Percentiles rank a stretch among this genome's conserved stretches.
These are phyloP conservation scores for Campoletis sonorensis DNA, from an alignment of 1,140 invertebrate species.

Conservation along the genomic window DNA sequence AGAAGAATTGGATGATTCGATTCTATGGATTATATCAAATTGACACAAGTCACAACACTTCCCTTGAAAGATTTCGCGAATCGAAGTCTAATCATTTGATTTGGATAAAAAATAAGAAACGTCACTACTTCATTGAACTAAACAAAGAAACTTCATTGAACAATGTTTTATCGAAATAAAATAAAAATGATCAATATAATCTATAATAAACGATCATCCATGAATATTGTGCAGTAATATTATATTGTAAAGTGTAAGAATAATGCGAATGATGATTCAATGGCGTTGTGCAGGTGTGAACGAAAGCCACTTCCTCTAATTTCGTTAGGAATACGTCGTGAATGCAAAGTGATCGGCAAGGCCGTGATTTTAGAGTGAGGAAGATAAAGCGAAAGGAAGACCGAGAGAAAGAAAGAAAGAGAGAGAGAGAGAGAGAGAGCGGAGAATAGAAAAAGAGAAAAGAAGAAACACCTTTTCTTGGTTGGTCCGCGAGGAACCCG, in stretches of 20 bases:
- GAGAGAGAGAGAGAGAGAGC: too few species aligned
- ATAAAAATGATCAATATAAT: neutral
- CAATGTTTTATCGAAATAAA: too few species aligned
- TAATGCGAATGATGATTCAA: constrained; percentile 23
- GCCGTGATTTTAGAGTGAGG: constrained; percentile 56
- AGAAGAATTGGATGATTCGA: too few species aligned
- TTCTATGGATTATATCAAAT: too few species aligned
- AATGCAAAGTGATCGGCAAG: constrained; percentile 63
- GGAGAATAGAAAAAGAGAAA: too few species aligned
- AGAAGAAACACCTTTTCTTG: constrained; percentile 20
- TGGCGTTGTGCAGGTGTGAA: constrained; percentile 47
- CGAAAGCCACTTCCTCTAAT: constrained; percentile 56
- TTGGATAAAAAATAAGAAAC: too few species aligned
- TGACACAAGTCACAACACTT: too few species aligned
- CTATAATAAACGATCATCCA: neutral
- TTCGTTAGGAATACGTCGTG: constrained; percentile 54
- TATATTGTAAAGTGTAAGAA: too few species aligned
- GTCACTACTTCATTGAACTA: too few species aligned
- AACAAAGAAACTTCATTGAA: too few species aligned
- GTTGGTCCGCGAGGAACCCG: constrained; percentile 27
- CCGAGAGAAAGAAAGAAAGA: neutral
- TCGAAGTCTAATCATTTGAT: too few species aligned
- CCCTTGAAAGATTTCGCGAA: too few species aligned
- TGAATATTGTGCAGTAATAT: neutral
- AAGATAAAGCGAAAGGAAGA: constrained; percentile 30